Evolutionary conservation across 1,140 invertebrate genomes (phyloP).

Genomic region (Odontomachus brunneus): DNA sequence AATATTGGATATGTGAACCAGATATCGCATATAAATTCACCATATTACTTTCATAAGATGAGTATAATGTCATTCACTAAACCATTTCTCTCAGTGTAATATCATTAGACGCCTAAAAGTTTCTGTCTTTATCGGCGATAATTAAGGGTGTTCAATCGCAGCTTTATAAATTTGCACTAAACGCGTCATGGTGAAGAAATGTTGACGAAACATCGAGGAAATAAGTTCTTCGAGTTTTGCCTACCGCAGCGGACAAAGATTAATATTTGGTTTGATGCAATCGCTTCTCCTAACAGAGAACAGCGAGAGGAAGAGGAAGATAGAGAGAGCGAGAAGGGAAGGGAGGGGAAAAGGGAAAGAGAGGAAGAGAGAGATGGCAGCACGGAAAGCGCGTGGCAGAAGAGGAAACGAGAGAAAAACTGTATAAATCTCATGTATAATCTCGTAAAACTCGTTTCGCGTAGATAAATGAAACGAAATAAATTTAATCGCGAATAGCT

Average conservation of each 20-base stretch:
- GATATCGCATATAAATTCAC: too few species aligned
- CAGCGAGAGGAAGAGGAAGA: background rate
- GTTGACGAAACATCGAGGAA: background rate
- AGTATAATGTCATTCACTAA: too few species aligned
- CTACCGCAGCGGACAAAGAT: slow-evolving; percentile 46
- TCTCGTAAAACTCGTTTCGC: background rate
- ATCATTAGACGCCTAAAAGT: background rate
- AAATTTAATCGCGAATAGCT: slow-evolving; percentile 1
- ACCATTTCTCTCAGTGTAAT: too few species aligned
- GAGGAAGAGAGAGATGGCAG: background rate
- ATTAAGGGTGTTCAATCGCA: slow-evolving; percentile 31
- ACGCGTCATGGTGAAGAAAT: background rate
- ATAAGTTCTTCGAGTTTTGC: slow-evolving; percentile 40
- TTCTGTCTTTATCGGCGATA: slow-evolving; percentile 9
- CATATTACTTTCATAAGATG: too few species aligned
- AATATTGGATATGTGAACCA: too few species aligned
- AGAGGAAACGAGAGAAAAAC: background rate
- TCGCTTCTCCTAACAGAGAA: slow-evolving; percentile 25
- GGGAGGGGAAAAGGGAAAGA: background rate
- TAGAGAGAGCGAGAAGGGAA: background rate
- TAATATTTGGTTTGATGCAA: slow-evolving; percentile 62
- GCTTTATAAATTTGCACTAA: slow-evolving; percentile 20
- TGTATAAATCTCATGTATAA: background rate
- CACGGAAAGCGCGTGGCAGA: background rate
- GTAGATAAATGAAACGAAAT: background rate